A percentile compares a stretch with the other conserved stretches of the same genome.
These are phyloP conservation scores for Caradrina kadenii DNA, from an alignment of 2,888 invertebrate genomes.

Conservation along the genomic window DNA sequence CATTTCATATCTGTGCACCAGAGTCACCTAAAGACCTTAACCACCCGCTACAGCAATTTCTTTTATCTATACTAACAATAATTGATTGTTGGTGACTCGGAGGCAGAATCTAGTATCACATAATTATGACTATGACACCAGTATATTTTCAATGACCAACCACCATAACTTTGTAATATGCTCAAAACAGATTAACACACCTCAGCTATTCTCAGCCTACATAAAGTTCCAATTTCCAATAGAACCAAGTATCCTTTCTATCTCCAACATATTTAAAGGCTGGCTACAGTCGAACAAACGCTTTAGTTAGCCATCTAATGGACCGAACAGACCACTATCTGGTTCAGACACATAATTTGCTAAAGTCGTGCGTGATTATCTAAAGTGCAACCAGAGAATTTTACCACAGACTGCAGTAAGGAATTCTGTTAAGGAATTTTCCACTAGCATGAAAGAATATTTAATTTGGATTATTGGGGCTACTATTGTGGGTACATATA, in stretches of 20 bases:
- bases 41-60: no score
- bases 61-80: no score
- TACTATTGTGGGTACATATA: background rate
- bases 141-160: no score
- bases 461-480: conserved; percentile 1
- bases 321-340: conserved; percentile 60
- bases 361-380: conserved; percentile 67
- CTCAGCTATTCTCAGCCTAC: background rate
- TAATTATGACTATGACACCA: no score
- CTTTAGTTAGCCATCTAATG: conserved; percentile 55
- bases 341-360: conserved; percentile 58
- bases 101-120: no score
- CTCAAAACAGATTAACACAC: background rate
- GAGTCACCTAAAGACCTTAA: no score
- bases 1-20: no score
- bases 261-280: conserved; percentile 24
- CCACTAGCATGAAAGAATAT: background rate
- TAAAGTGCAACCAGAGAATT: conserved; percentile 64
- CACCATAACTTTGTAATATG: no score
- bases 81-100: no score
- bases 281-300: conserved; percentile 15
- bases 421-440: conserved; percentile 32
- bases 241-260: conserved; percentile 19
- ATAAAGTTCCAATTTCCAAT: conserved; percentile 6
- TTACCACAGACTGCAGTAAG: conserved; percentile 23